Percentiles rank a stretch among this genome's conserved stretches.
Evolutionary conservation across 2,797 vertebrate species (phyloP).

Genomic region (Lepilemur septentrionalis): DNA sequence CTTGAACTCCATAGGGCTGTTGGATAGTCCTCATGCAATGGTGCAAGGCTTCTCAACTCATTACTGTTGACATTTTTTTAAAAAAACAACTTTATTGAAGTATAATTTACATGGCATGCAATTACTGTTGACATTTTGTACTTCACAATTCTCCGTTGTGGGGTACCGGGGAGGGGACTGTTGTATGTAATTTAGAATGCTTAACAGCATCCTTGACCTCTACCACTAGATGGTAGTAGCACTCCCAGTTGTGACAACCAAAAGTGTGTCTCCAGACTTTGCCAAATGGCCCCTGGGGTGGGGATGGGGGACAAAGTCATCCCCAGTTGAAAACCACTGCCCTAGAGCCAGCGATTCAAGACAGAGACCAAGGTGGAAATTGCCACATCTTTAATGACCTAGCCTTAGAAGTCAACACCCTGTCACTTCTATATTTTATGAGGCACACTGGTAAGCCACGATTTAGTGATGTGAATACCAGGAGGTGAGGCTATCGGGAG

Average conservation of each 20-base stretch:
- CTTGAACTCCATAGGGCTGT: neutral
- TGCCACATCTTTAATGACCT: neutral
- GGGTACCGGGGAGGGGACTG: neutral
- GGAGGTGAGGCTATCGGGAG: neutral
- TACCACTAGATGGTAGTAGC: neutral
- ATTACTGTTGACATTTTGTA: neutral
- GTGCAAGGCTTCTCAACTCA: neutral
- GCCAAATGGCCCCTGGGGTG: neutral
- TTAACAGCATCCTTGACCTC: neutral
- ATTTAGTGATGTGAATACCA: neutral
- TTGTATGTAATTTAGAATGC: neutral
- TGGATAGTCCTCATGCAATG: neutral
- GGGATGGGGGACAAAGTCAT: neutral
- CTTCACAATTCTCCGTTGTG: neutral
- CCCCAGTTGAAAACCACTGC: neutral
- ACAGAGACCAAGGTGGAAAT: neutral
- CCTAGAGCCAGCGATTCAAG: neutral
- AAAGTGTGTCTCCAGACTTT: neutral
- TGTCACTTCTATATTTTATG: neutral
- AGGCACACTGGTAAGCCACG: neutral
- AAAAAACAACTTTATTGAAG: no score
- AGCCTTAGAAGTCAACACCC: neutral
- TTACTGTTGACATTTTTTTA: neutral
- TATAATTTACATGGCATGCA: no score
- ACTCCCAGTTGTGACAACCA: neutral